Conservation (phyloP, 2,797 vertebrate genomes). For the Eulemur albifrons region DNA sequence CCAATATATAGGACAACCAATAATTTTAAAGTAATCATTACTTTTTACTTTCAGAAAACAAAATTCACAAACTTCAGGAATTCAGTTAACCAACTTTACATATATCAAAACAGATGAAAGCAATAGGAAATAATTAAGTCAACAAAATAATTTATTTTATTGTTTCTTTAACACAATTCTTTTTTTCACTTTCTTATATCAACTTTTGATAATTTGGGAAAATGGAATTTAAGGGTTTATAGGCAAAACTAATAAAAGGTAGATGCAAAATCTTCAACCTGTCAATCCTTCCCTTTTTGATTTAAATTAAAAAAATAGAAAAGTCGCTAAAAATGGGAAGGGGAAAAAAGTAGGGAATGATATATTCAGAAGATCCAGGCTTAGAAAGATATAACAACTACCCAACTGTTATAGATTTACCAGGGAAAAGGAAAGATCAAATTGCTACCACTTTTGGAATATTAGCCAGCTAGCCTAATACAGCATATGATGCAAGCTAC, state of each 20-base stretch:
- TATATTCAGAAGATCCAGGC: background rate
- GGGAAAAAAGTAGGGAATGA: background rate
- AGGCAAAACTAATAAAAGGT: constrained; percentile 34
- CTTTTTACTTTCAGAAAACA: constrained; percentile 42
- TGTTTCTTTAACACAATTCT: background rate
- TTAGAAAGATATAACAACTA: constrained; percentile 10
- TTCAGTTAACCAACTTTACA: constrained; percentile 18
- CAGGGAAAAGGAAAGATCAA: background rate
- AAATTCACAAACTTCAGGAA: background rate
- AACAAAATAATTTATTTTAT: background rate
- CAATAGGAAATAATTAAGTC: background rate
- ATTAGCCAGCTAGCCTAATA: background rate
- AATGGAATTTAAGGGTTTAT: constrained; percentile 23
- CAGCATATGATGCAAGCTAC: background rate
- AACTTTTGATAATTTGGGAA: constrained; percentile 33
- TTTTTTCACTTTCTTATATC: background rate
- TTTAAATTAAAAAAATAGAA: constrained; percentile 19
- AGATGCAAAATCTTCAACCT: constrained; percentile 2
- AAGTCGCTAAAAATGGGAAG: constrained; percentile 1
- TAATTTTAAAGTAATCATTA: background rate
- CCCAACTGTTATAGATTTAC: background rate
- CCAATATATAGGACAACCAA: background rate
- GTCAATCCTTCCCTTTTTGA: background rate
- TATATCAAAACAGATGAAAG: background rate
- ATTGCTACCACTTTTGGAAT: background rate